Evolutionary conservation across 2,888 invertebrate genomes (phyloP).

Genomic region (Anaspis maculata): DNA sequence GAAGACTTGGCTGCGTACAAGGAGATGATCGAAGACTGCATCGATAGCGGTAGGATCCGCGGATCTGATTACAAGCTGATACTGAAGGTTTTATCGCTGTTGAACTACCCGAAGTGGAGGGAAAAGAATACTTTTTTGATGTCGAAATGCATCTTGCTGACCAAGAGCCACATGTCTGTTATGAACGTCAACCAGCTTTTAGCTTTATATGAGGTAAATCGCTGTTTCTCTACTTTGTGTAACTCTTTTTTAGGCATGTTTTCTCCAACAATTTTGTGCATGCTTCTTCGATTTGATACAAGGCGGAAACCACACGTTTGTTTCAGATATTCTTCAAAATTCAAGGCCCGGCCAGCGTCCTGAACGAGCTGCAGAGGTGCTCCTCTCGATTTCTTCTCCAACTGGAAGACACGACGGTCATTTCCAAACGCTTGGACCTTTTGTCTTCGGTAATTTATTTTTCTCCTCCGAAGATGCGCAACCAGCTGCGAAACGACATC

Average conservation of each 20-base stretch:
- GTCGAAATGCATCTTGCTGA: constrained; percentile 35
- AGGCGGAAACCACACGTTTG: too few relatives aligned
- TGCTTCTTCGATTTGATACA: too few relatives aligned
- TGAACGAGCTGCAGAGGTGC: constrained; percentile 39
- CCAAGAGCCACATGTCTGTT: constrained; percentile 35
- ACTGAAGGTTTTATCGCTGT: constrained; percentile 36
- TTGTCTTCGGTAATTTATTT: constrained; percentile 43
- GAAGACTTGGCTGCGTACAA: constrained; percentile 39
- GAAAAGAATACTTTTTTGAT: constrained; percentile 34
- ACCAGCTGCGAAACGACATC: constrained; percentile 37
- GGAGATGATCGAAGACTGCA: constrained; percentile 31
- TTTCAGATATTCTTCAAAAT: constrained; percentile 41
- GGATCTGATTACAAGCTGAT: constrained; percentile 24
- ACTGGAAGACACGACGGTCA: constrained; percentile 21
- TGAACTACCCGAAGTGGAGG: constrained; percentile 45
- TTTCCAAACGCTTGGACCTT: constrained; percentile 34
- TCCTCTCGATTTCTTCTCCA: constrained; percentile 36
- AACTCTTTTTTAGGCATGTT: too few relatives aligned
- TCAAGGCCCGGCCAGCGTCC: constrained; percentile 46
- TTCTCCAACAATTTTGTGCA: too few relatives aligned
- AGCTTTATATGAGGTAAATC: constrained; percentile 37
- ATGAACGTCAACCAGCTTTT: constrained; percentile 40
- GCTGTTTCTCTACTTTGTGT: too few relatives aligned
- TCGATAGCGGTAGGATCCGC: constrained; percentile 31
- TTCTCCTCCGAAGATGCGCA: constrained; percentile 39